Evolutionary conservation across 2,797 vertebrate species (phyloP).

Genomic region (Neosilurus hyrtlii): DNA sequence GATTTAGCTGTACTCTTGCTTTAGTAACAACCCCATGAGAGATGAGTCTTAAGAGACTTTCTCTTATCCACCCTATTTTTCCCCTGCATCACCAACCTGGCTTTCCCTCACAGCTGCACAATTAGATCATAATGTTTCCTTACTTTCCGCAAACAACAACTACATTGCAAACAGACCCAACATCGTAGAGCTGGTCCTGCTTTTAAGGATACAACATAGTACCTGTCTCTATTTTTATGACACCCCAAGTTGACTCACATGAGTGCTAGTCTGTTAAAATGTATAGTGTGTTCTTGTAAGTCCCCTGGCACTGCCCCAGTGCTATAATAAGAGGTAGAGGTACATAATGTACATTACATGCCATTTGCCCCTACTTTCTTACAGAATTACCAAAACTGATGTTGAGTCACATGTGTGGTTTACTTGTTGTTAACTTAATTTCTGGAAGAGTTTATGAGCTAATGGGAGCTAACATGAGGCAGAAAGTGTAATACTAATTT

Average conservation of each 20-base stretch:
- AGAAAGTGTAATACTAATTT: neutral
- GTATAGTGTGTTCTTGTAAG: neutral
- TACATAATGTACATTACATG: neutral
- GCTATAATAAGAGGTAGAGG: conserved; percentile 19
- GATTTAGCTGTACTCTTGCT: conserved; percentile 54
- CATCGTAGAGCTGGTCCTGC: neutral
- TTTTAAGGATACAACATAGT: conserved; percentile 13
- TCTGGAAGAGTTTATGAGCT: neutral
- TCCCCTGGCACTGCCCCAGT: conserved; percentile 17
- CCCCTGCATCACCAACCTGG: conserved; percentile 69
- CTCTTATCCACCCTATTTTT: conserved; percentile 67
- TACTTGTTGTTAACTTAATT: neutral
- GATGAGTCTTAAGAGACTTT: conserved; percentile 55
- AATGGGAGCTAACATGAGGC: conserved; percentile 10
- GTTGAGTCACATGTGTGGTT: conserved; percentile 22
- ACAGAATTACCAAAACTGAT: conserved; percentile 17
- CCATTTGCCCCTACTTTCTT: conserved; percentile 10
- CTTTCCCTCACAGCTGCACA: conserved; percentile 54
- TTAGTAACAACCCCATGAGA: conserved; percentile 61
- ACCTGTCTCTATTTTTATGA: conserved; percentile 16
- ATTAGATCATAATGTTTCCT: conserved; percentile 64
- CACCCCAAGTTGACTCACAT: neutral
- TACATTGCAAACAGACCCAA: neutral
- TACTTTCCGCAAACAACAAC: conserved; percentile 6
- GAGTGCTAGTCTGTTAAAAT: neutral